Evolutionary conservation across 2,113 vertebrate genomes (phyloP).

Genomic region (Macrotis lagotis): DNA sequence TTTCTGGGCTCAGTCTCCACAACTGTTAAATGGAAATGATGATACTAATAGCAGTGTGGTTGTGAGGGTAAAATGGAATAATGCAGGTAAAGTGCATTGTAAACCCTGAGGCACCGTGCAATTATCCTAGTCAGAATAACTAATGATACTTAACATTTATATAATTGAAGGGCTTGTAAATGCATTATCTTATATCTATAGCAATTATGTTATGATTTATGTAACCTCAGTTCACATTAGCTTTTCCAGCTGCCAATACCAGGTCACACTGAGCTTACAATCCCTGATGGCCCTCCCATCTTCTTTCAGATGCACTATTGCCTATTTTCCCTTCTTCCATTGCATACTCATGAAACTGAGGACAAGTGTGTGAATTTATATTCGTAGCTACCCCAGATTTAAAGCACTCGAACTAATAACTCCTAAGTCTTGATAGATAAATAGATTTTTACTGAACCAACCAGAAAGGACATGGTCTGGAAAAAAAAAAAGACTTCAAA

Average conservation of each 20-base stretch:
- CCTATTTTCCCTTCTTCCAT: neutral
- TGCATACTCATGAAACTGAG: neutral
- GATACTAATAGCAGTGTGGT: neutral
- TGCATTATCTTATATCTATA: neutral
- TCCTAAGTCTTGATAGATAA: neutral
- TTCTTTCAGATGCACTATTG: neutral
- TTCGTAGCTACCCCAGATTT: neutral
- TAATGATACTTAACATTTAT: neutral
- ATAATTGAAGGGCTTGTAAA: neutral
- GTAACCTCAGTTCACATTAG: neutral
- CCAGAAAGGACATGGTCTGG: neutral
- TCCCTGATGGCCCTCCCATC: neutral
- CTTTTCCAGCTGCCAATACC: neutral
- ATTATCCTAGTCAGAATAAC: neutral
- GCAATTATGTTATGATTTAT: neutral
- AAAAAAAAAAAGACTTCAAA: neutral
- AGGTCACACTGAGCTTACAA: neutral
- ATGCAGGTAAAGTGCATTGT: neutral
- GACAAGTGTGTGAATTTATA: neutral
- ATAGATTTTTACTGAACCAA: neutral
- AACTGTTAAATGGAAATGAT: neutral
- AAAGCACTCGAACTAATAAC: neutral
- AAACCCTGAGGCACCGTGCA: neutral
- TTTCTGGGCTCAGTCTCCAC: neutral
- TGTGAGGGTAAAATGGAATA: neutral